phyloP scores from a whole-genome alignment of 37 sponge, comb jelly and placozoan species.

The Halisarca cf. caerulea region DNA sequence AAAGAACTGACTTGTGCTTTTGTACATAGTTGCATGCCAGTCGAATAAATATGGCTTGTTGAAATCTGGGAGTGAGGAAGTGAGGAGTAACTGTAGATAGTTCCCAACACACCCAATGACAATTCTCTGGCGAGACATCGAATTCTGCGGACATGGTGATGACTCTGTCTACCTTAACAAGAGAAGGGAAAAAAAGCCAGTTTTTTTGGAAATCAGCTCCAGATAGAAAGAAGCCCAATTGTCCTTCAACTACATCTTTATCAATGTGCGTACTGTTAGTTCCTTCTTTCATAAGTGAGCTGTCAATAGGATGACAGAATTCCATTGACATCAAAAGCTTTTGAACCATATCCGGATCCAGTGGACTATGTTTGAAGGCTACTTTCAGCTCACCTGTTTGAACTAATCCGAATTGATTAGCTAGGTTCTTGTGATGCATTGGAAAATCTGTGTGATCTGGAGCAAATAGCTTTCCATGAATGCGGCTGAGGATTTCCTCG shows the following conservation, averaged over 20 bases:
- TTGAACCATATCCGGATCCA: background rate
- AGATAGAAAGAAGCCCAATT: too few species aligned
- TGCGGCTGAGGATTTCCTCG: background rate
- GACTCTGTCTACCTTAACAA: background rate
- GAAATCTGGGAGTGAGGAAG: background rate
- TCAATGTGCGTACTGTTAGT: background rate
- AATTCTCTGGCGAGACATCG: background rate
- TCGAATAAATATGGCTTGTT: background rate
- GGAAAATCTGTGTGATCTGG: background rate
- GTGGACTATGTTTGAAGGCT: background rate
- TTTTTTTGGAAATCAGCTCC: background rate
- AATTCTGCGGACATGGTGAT: too few species aligned
- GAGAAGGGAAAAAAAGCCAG: background rate
- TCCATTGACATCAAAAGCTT: background rate
- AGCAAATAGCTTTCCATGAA: constrained; percentile 6
- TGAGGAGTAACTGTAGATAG: background rate
- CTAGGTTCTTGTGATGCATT: constrained; percentile 1
- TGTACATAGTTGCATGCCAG: background rate
- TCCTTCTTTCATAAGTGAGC: background rate
- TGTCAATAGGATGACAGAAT: constrained; percentile 14
- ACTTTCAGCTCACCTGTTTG: background rate
- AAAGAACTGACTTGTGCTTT: background rate
- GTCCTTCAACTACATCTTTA: too few species aligned
- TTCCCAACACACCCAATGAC: constrained; percentile 9
- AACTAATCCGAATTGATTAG: background rate